Conservation (phyloP, 1,140 invertebrate species). For the Drosophila setifemur region DNA sequence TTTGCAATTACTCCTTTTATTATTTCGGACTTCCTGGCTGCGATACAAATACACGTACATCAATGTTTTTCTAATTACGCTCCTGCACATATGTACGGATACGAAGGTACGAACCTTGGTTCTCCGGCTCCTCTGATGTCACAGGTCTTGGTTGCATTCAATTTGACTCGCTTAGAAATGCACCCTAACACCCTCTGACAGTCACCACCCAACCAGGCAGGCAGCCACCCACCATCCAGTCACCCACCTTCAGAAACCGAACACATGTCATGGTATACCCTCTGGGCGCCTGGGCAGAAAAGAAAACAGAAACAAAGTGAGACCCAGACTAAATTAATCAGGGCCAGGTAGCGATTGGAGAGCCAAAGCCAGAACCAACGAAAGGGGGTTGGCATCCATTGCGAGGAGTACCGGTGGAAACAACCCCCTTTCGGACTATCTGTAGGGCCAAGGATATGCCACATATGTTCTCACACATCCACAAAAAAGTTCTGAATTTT, state of each 20-base stretch:
- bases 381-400: slow-evolving; percentile 24
- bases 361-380: not conserved
- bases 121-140: slow-evolving; percentile 28
- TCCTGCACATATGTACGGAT: not conserved
- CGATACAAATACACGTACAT: not conserved
- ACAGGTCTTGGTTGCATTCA: slow-evolving; percentile 32
- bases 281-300: slow-evolving; percentile 16
- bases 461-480: not conserved
- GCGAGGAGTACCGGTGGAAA: not conserved
- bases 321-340: slow-evolving; percentile 44
- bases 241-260: not conserved
- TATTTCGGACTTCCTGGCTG: slow-evolving; percentile 13
- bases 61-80: slow-evolving; percentile 31
- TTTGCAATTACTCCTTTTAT: slow-evolving; percentile 15
- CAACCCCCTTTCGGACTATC: slow-evolving; percentile 10
- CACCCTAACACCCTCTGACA: not conserved
- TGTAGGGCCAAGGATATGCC: not conserved
- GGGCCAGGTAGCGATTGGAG: slow-evolving; percentile 31
- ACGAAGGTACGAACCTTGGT: not conserved
- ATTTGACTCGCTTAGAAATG: slow-evolving; percentile 39
- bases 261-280: slow-evolving; percentile 39
- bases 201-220: not conserved
- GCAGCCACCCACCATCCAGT: not conserved
- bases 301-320: slow-evolving; percentile 39
- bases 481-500: not conserved